Evolutionary conservation across 2,888 invertebrate species (phyloP).

Genomic region (Dysmachus trigonus): DNA sequence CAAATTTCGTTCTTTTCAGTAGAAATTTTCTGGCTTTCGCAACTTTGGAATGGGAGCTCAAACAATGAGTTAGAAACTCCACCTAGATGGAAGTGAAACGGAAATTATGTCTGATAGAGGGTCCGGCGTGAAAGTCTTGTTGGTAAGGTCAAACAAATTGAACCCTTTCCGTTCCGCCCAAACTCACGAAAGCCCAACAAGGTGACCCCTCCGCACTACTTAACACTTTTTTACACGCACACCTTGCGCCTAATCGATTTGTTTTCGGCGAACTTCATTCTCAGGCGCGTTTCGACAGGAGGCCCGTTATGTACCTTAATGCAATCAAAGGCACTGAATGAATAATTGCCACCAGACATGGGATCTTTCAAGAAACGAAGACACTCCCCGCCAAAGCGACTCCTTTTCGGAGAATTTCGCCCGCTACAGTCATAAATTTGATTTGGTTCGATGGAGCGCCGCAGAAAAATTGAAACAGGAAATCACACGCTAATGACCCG

Average conservation of each 20-base stretch:
- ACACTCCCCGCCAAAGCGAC: conserved; percentile 12
- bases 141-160: neutral
- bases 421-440: conserved; percentile 12
- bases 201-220: neutral
- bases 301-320: neutral
- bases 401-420: conserved; percentile 32
- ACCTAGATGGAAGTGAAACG: neutral
- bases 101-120: neutral
- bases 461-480: conserved; percentile 29
- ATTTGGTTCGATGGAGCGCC: conserved; percentile 8
- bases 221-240: neutral
- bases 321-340: neutral
- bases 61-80: neutral
- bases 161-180: neutral
- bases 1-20: neutral
- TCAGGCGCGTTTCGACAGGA: neutral
- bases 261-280: neutral
- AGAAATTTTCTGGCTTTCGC: neutral
- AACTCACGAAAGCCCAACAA: neutral
- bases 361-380: neutral
- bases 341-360: conserved; percentile 16
- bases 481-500: conserved; percentile 21
- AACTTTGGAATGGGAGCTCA: neutral
- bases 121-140: neutral
- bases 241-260: neutral